Conservation (phyloP, 2,888 invertebrate genomes). For the Lobophora halterata region DNA sequence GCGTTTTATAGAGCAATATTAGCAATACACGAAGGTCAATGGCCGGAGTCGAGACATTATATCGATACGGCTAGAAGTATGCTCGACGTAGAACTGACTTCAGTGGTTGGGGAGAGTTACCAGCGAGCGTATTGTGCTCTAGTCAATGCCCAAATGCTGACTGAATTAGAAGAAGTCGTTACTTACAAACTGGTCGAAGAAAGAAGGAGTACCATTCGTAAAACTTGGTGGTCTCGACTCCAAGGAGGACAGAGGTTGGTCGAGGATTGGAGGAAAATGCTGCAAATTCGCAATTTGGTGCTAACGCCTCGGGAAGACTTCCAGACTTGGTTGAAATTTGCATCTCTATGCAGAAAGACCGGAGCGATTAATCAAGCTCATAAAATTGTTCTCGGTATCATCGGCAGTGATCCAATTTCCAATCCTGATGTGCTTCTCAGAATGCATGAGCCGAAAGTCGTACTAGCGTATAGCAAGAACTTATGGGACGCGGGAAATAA, state of each 20-base stretch:
- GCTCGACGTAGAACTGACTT: conserved; percentile 96
- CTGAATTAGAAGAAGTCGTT: conserved; percentile 98
- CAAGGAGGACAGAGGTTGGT: conserved; percentile 97
- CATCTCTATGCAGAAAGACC: conserved; percentile 96
- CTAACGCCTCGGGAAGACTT: conserved; percentile 95
- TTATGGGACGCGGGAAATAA: conserved; percentile 93
- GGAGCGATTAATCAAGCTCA: conserved; percentile 93
- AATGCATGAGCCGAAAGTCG: conserved; percentile 90
- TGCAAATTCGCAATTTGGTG: conserved; percentile 96
- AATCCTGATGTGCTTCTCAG: conserved; percentile 86
- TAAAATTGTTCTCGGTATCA: conserved; percentile 93
- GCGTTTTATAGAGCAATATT: conserved; percentile 97
- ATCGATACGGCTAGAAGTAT: conserved; percentile 96
- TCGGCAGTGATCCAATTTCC: conserved; percentile 88
- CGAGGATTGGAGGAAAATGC: conserved; percentile 98
- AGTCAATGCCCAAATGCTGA: conserved; percentile 97
- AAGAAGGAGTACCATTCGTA: conserved; percentile 87
- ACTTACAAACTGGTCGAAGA: conserved; percentile 98
- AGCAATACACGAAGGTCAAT: conserved; percentile 91
- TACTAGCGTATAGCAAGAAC: conserved; percentile 97
- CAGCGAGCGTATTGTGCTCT: conserved; percentile 96
- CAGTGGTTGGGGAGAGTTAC: conserved; percentile 97
- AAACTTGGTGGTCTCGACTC: conserved; percentile 97
- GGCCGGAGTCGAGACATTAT: conserved; percentile 85
- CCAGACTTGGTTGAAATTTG: conserved; percentile 97